These are phyloP conservation scores for Sycophila texana DNA, from an alignment of 2,888 invertebrate species.

Conservation along the genomic window DNA sequence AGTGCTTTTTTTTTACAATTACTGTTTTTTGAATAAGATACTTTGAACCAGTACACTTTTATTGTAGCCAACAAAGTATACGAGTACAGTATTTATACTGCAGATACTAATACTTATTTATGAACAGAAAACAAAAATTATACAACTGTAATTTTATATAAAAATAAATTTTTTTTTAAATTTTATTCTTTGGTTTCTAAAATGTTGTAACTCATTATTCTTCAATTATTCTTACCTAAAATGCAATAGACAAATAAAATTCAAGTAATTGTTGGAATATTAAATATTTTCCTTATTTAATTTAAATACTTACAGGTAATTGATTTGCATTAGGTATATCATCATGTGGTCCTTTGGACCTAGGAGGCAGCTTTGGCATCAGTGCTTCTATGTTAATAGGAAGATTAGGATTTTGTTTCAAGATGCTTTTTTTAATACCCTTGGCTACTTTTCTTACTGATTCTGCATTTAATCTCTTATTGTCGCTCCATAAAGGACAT, in stretches of 20 bases:
- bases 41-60: too few species aligned
- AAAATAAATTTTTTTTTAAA: background rate
- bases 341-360: slow-evolving; percentile 61
- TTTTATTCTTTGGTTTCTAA: slow-evolving; percentile 34
- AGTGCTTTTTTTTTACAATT: too few species aligned
- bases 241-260: slow-evolving; percentile 18
- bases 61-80: too few species aligned
- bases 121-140: background rate
- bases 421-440: slow-evolving; percentile 70
- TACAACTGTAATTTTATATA: background rate
- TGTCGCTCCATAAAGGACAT: slow-evolving; percentile 76
- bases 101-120: background rate
- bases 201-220: slow-evolving; percentile 30
- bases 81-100: too few species aligned
- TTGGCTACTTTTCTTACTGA: slow-evolving; percentile 74
- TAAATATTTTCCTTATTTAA: background rate
- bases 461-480: slow-evolving; percentile 70
- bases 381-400: slow-evolving; percentile 69
- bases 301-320: slow-evolving; percentile 51
- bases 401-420: slow-evolving; percentile 68
- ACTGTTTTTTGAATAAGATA: too few species aligned
- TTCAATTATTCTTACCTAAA: slow-evolving; percentile 47
- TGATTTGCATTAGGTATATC: slow-evolving; percentile 56
- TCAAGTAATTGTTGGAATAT: background rate
- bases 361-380: slow-evolving; percentile 62